Evolutionary conservation across 2,797 vertebrate species (phyloP), one percentile per base, ranked within the genome.

Genomic region (Hoplostethus atlanticus): DNA sequence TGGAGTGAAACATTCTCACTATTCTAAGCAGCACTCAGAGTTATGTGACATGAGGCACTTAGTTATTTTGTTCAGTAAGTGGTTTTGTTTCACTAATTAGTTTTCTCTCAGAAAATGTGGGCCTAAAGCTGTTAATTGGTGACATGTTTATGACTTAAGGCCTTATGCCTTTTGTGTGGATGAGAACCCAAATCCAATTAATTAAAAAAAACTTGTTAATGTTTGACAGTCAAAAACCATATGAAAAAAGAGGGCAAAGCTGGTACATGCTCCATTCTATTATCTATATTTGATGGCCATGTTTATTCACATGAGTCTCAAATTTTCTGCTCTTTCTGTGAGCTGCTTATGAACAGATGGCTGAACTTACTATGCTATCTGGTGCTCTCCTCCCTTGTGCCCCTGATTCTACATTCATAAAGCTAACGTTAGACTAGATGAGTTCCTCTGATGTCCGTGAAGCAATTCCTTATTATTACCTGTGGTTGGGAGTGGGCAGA

Each of bases 51-150:
- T 84, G 70, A 73, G 70, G 76, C 79, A 73, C 78, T 64, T 83
- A 86, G 83, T 80, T 87, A 55, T 86, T 88, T 84, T 66, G 70
- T 71, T 87, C 78, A 85, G 88, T 90, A 83, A 80, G 51, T 77
- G 80, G 57, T 81, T 71, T 86, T 86, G 83, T 91, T 88, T 89
- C 64, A 69, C 84, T 91, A 91, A 92, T 91, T 90, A 85, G 83
- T 80, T 91, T 90, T 84, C 71, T 73, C 60, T 48, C 16, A 5
- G 63, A 74, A 82, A 63, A 74, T 71, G 57, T 48, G 38, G 53
- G 78, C 83, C 75, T 61, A 36, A 72, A 89, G 83, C 77, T 73
- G 73, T 54, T 88, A 88, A 88, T 83, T 84, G 80, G 71, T 85
- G 84, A 68, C 71, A 79, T 84, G 72, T 88, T 87, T 83, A 78